A percentile compares a stretch with the other conserved stretches of the same genome.
Conservation (phyloP, 2,797 vertebrate species). For the Crypturellus tataupa region DNA sequence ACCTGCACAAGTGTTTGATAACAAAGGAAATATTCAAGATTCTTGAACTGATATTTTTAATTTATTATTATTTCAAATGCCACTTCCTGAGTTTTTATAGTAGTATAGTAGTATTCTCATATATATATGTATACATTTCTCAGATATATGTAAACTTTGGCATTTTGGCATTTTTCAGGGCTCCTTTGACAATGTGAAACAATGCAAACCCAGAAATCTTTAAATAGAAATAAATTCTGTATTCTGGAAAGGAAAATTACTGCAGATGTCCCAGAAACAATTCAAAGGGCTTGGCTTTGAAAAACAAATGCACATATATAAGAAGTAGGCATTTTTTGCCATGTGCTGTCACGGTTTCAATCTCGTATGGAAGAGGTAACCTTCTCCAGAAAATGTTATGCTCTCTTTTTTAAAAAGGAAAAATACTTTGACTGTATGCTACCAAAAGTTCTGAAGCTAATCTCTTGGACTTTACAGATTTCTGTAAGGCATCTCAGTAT, state of each 20-base stretch:
- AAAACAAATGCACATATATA: conserved; percentile 1
- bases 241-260: neutral
- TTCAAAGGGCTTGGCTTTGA: conserved; percentile 38
- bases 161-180: neutral
- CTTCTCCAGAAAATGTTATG: neutral
- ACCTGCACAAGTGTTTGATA: neutral
- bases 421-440: neutral
- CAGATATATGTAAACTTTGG: neutral
- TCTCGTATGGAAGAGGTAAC: neutral
- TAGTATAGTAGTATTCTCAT: neutral
- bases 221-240: conserved; percentile 41
- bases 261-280: neutral
- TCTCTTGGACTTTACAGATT: neutral
- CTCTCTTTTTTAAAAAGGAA: neutral
- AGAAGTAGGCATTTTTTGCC: neutral
- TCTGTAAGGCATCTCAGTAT: neutral
- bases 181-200: neutral
- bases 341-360: neutral
- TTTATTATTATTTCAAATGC: neutral
- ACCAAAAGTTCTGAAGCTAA: neutral
- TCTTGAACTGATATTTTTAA: neutral
- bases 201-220: conserved; percentile 18
- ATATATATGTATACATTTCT: neutral
- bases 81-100: neutral
- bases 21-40: neutral